Base-by-base conservation (phyloP, 2,113 vertebrate species). In the Chloebia gouldiae region DNA sequence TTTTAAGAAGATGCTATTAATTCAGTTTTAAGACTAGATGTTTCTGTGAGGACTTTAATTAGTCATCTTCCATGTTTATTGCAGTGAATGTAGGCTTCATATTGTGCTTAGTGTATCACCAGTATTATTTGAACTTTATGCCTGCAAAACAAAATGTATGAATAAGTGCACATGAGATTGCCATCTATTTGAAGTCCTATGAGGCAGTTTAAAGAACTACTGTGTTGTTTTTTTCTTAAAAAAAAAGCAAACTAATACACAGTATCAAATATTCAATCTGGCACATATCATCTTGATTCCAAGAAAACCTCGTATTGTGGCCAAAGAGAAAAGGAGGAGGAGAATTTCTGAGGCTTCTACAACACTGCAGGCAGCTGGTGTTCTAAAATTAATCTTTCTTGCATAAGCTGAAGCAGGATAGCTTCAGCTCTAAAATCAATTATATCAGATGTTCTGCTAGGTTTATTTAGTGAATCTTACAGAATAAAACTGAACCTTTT, bases 301-400 rank as follows among this genome's bases (percentile, higher is more conserved):
- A 6, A 83, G 70, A 92, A 88, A 75, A 45, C 16, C 17, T 73
- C 56, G 13, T 37, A 27, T 40, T 63, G 35, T 86, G 39, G 57
- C 51, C 50, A 84, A 79, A 90, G 44, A 5, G 49, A 80, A 76
- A 59, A 30, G 37, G 28, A 71, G 57, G 37, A 75, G 51, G 63
- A 91, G 49, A 91, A 83, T n/a, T 88, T 49, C 21, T 64, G 54
- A 76, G 40, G 30, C 45, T 86, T 87, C 65, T 68, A 54, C 63
- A 85, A 76, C 79, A 47, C 60, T 82, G 40, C 69, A 81, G 47
- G 56, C 56, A 71, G 71, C 81, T 89, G 81, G 30, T 85, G 40
- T 70, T 89, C 81, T 87, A 81, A 85, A 90, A 92, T 87, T 61
- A 93, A 86, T 59, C 53, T 83, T 87, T 42, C 56, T 81, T 93